Base-by-base conservation (phyloP, 30 jellyfish, hydroid and myxozoan species). In the Aurelia sp. region DNA sequence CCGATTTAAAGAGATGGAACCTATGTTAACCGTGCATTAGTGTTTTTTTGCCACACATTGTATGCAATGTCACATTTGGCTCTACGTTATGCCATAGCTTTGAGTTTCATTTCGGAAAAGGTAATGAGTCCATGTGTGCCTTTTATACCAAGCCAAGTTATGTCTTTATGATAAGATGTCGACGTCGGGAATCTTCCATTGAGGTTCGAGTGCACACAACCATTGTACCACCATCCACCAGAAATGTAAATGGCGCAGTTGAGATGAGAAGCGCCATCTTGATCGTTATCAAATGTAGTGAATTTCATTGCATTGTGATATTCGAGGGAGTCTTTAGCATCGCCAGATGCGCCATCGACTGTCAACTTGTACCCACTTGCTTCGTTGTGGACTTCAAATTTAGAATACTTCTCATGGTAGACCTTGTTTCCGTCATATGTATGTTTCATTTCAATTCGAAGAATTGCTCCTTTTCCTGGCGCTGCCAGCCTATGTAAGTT, bases 31-130 rank as follows among this genome's bases (percentile, higher is more conserved):
- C 2, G 33, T 27, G 33, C 33, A 27, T 27, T 27, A 27, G 33
- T 27, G 2, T 27, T 27, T 0, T 27, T 27, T 27, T 27, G 33
- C 33, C 33, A 27, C 2, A 27, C 33, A 27, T 1, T 27, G 33
- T 27, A 27, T 27, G 33, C 2, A 27, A 27, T 27, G 2, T 27
- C 33, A 27, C 33, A 27, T 27, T 27, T 27, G 33, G 33, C 33
- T 27, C 2, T 27, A 27, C 33, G 33, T 27, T 27, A 27, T 27
- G 33, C 33, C 33, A 27, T 0, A 37, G 9, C 9, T 12, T 33
- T 63, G 73, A 63, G 31, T 19, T 63, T 63, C 73, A 63, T 63
- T 17, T 63, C 73, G 11, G 73, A 63, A 63, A 19, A 63, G 11
- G 35, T 19, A 8, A 63, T 19, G 6, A 16, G 6, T 3, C 73